These are phyloP conservation scores for Neocrepidodera transversa DNA, from an alignment of 2,888 invertebrate species.

Conservation along the genomic window DNA sequence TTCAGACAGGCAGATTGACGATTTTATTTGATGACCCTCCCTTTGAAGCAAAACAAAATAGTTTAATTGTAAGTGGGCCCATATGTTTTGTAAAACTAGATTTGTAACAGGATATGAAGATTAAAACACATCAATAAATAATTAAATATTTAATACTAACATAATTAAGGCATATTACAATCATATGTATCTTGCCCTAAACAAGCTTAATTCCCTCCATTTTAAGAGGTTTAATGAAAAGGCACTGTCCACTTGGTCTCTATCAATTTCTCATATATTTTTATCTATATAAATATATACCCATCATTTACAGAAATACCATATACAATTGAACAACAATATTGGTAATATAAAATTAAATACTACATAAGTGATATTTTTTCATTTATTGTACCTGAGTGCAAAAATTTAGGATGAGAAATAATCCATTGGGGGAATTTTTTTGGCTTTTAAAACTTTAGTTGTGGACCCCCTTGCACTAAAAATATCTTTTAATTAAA, in stretches of 20 bases:
- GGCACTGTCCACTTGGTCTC: conserved; percentile 54
- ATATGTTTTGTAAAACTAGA: too few relatives aligned
- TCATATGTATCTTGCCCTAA: conserved; percentile 45
- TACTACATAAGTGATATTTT: conserved; percentile 44
- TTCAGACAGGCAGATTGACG: too few relatives aligned
- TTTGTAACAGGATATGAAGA: too few relatives aligned
- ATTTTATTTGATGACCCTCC: too few relatives aligned
- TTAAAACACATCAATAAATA: conserved; percentile 39
- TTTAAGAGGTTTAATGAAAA: conserved; percentile 38
- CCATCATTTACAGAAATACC: conserved; percentile 39
- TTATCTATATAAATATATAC: conserved; percentile 41
- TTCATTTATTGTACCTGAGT: conserved; percentile 45
- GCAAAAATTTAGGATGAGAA: conserved; percentile 41
- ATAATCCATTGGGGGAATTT: conserved; percentile 17
- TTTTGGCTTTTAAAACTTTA: not conserved
- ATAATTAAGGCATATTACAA: conserved; percentile 50
- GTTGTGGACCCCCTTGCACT: too few relatives aligned
- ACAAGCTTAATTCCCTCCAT: conserved; percentile 48
- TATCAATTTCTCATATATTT: conserved; percentile 38
- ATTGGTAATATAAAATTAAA: conserved; percentile 43
- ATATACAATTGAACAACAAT: conserved; percentile 41
- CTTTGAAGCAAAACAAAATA: too few relatives aligned
- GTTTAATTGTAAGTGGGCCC: too few relatives aligned
- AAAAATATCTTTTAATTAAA: too few relatives aligned
- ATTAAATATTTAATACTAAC: conserved; percentile 52